Conservation (phyloP, 1,140 invertebrate genomes). For the Tetragonula clypearis region DNA sequence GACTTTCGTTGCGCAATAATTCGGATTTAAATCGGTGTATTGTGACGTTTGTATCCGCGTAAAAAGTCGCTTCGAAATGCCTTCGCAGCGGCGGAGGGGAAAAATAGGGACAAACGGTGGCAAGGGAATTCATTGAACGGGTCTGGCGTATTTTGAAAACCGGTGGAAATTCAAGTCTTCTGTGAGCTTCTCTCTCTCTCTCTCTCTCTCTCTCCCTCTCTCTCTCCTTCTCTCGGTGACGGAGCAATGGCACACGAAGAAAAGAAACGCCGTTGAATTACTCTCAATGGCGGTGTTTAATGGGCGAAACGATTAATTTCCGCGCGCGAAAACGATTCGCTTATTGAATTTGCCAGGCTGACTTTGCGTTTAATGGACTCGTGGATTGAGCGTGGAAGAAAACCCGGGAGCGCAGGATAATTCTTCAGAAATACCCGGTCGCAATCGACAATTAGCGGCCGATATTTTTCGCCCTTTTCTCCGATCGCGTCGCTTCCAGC, state of each 20-base stretch:
- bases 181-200: no score
- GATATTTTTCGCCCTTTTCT: constrained; percentile 26
- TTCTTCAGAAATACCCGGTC: constrained; percentile 41
- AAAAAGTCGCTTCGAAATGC: neutral
- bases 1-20: neutral
- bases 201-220: no score
- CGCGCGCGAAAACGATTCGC: constrained; percentile 48
- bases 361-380: constrained; percentile 49
- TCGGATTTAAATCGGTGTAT: neutral
- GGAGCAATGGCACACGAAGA: constrained; percentile 11
- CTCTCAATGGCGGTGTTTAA: constrained; percentile 49
- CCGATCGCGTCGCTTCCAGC: neutral
- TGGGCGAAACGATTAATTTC: constrained; percentile 55
- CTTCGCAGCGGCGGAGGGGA: no score
- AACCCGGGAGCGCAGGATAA: constrained; percentile 29
- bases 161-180: constrained; percentile 21
- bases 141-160: constrained; percentile 10
- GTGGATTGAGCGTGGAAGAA: constrained; percentile 27
- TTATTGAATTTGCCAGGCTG: constrained; percentile 50
- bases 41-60: neutral
- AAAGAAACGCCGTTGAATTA: constrained; percentile 46
- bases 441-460: constrained; percentile 43
- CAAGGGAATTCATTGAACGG: neutral
- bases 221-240: neutral
- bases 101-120: neutral